Percentiles rank a stretch among this genome's conserved stretches.
phyloP scores from a whole-genome alignment of 2,113 vertebrate species.

The Sturnus vulgaris region DNA sequence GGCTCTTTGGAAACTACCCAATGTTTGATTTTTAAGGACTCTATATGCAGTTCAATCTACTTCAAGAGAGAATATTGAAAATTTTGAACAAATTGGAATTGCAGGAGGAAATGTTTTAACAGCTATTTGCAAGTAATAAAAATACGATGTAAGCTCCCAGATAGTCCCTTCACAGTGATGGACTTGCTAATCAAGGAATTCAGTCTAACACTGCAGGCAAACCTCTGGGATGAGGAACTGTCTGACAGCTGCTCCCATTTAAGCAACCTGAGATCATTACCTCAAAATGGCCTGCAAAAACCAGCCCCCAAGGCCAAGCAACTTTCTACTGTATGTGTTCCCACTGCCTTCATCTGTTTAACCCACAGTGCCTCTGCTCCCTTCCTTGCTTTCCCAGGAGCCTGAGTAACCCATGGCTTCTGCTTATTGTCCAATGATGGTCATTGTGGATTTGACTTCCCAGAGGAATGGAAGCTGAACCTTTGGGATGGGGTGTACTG shows the following conservation, averaged over 20 bases:
- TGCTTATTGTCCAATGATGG: rapidly evolving
- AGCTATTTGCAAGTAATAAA: constrained; percentile 52
- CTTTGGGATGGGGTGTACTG: neutral
- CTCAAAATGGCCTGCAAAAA: neutral
- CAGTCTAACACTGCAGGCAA: neutral
- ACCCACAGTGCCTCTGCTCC: neutral
- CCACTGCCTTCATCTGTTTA: neutral
- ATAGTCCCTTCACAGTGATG: neutral
- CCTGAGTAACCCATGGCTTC: neutral
- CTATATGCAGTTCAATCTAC: constrained; percentile 4
- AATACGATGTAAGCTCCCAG: neutral
- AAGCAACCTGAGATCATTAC: neutral
- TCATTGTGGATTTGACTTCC: neutral
- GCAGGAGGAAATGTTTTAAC: constrained; percentile 19
- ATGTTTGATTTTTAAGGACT: constrained; percentile 56
- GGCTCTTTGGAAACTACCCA: constrained; percentile 56
- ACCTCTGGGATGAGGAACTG: neutral
- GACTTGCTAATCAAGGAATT: neutral
- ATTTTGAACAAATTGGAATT: constrained; percentile 47
- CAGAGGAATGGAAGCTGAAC: neutral
- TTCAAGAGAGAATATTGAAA: constrained; percentile 39
- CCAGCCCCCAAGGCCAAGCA: neutral
- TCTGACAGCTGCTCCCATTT: neutral
- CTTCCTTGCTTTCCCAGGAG: neutral
- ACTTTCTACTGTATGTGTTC: rapidly evolving